Base-by-base conservation (phyloP, 2,888 invertebrate genomes). In the Germaria angustata region DNA sequence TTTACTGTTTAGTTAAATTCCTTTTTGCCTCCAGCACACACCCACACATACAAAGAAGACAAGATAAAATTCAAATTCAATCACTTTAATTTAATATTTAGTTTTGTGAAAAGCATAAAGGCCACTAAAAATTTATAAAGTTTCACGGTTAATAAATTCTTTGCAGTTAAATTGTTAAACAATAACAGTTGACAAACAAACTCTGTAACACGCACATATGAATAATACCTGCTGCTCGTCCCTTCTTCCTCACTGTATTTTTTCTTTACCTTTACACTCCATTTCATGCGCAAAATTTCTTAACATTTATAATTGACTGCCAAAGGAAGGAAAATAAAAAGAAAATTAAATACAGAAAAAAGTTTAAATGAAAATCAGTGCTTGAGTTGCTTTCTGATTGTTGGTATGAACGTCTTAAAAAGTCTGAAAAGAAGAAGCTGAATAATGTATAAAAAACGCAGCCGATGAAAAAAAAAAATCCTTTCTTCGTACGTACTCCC, bases 281-380 rank as follows among this genome's bases (percentile, higher is more conserved):
- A 53, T 51, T 68, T 73, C 44, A 71, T 71, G 69, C 24, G 22
- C 44, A 81, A 63, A 68, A 66, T 49, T 57, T 41, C 63, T 59
- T 39, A 59, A 65, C 78, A 20, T 53, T 71, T 79, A 71, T 82
- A 82, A 82, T 82, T 82, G 82, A 82, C 79, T 79, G 59, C 20
- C 65, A 34, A 69, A 65, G 49, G 24, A 63, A 44, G 32, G 15
- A 65, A 55, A 68, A 32, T 41, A 32, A 72, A 34, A 15, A 13
- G 55, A 46, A 41, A 55, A 44, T 11, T 17, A 11, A 34, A 6
- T 22, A 46, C 5, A 39, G 51, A 53, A 55, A 65, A 32, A 5
- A 6, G 32, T 41, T 28, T 2, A 34, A 65, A 46, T 5, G 13
- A 46, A 66, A 61, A 53, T 69, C 44, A 44, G 34, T 69, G 22